Evolutionary conservation across 2,797 vertebrate genomes (phyloP).

Genomic region (Rachycentron canadum): DNA sequence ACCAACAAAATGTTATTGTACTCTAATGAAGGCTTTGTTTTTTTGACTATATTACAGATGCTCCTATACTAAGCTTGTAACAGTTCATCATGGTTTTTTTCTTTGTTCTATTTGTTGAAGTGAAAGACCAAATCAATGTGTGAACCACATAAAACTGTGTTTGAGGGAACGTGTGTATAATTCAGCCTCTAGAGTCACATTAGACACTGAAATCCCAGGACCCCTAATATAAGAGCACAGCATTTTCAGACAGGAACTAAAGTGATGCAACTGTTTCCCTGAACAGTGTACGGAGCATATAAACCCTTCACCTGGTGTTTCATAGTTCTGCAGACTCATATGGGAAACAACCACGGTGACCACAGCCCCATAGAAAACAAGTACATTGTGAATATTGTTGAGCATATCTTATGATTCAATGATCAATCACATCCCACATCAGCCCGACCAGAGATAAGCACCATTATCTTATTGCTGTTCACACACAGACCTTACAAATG

Average conservation of each 20-base stretch:
- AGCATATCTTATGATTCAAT: constrained; percentile 29
- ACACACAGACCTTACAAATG: constrained; percentile 39
- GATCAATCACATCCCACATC: constrained; percentile 27
- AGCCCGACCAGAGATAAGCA: constrained; percentile 27
- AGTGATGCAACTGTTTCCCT: constrained; percentile 49
- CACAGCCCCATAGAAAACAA: constrained; percentile 18
- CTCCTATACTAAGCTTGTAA: neutral
- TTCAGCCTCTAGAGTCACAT: constrained; percentile 52
- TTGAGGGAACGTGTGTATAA: neutral
- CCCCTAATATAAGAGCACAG: constrained; percentile 31
- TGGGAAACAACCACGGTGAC: constrained; percentile 3
- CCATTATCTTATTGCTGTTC: constrained; percentile 41
- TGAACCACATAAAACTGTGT: neutral
- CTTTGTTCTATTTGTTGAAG: neutral
- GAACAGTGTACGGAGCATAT: neutral
- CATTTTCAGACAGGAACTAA: constrained; percentile 27
- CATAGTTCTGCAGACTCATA: neutral
- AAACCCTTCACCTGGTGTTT: constrained; percentile 2
- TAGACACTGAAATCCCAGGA: constrained; percentile 50
- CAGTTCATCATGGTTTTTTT: neutral
- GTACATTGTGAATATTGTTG: constrained; percentile 11
- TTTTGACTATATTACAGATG: neutral
- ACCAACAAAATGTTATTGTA: neutral
- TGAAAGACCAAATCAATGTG: constrained; percentile 5
- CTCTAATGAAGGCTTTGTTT: neutral